Percentiles rank a stretch among this genome's conserved stretches.
phyloP scores from a whole-genome alignment of 2,797 vertebrate genomes.

The Phoxinus dragarum region DNA sequence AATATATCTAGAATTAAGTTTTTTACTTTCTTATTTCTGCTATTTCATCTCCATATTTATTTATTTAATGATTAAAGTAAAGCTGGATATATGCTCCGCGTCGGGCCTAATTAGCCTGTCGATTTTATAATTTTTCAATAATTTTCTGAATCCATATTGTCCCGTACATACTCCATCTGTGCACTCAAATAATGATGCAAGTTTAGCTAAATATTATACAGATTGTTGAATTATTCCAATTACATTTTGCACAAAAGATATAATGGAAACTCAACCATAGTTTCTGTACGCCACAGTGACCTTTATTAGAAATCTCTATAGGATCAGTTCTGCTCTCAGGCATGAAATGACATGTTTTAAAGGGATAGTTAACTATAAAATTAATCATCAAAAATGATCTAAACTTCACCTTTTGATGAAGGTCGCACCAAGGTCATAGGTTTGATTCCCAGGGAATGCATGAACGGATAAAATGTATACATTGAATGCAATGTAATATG shows the following conservation, averaged over 20 bases:
- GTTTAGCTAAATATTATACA: background rate
- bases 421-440: background rate
- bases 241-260: background rate
- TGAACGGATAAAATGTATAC: background rate
- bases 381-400: background rate
- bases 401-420: background rate
- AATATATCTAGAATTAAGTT: background rate
- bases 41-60: background rate
- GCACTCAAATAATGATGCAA: background rate
- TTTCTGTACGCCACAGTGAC: background rate
- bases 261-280: background rate
- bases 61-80: background rate
- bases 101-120: background rate
- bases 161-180: background rate
- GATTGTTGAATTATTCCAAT: background rate
- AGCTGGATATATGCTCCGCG: background rate
- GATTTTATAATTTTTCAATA: background rate
- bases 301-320: background rate
- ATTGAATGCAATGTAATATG: background rate
- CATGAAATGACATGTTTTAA: background rate
- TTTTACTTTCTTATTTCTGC: background rate
- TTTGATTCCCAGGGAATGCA: background rate
- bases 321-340: background rate
- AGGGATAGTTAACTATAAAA: background rate
- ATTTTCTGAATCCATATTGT: background rate